phyloP scores from a whole-genome alignment of 2,113 vertebrate species.

The Syngnathus floridae region DNA sequence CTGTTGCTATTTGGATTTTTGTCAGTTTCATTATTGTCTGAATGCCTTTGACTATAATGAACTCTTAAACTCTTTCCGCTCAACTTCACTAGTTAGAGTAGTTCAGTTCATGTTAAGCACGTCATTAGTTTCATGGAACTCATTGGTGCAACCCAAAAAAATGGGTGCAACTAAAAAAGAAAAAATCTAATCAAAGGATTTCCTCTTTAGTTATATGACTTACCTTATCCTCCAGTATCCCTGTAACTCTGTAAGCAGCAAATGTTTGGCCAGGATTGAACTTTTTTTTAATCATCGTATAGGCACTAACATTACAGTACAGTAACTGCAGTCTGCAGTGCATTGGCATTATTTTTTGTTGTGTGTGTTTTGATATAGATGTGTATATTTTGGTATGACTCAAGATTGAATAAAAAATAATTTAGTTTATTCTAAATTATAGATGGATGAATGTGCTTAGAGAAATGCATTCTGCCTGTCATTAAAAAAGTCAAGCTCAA shows the following conservation, averaged over 20 bases:
- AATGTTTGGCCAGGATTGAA: no score
- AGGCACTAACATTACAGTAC: background rate
- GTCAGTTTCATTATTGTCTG: background rate
- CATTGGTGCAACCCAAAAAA: background rate
- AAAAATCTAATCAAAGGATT: no score
- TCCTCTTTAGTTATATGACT: no score
- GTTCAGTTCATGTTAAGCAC: background rate
- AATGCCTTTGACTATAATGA: background rate
- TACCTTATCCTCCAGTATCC: no score
- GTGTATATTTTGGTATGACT: background rate
- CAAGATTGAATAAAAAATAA: background rate
- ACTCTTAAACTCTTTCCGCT: background rate
- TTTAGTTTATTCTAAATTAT: background rate
- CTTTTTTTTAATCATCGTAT: background rate
- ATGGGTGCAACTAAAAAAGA: no score
- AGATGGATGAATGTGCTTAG: background rate
- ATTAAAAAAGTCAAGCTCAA: constrained; percentile 16
- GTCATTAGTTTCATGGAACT: background rate
- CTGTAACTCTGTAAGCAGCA: no score
- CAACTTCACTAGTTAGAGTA: background rate
- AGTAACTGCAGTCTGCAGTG: background rate
- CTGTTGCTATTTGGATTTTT: background rate
- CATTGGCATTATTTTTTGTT: background rate
- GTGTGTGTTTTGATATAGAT: background rate
- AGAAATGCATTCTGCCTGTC: background rate